Percentiles rank a stretch among this genome's conserved stretches.
Conservation (phyloP, 1,140 invertebrate species). For the Lordiphosa clarofinis region DNA sequence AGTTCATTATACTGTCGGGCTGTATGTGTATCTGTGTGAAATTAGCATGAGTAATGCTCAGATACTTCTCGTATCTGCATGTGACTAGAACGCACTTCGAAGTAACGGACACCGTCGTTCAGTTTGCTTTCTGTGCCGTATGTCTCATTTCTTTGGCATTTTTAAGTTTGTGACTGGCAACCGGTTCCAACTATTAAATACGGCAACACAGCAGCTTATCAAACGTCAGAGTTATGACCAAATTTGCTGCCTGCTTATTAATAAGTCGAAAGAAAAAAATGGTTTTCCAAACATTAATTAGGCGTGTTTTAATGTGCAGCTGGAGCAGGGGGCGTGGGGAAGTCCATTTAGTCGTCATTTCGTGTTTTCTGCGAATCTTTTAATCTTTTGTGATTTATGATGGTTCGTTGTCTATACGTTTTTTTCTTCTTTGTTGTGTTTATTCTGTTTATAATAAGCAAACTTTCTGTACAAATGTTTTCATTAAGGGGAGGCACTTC, state of each 20-base stretch:
- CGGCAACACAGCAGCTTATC: conserved; percentile 23
- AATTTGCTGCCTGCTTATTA: conserved; percentile 34
- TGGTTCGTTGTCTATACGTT: not conserved
- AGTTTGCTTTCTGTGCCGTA: conserved; percentile 24
- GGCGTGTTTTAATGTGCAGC: conserved; percentile 1
- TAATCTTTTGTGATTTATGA: conserved; percentile 32
- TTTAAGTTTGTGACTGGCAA: conserved; percentile 45
- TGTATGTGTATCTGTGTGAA: conserved; percentile 32
- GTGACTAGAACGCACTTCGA: conserved; percentile 37
- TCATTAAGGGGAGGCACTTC: conserved; percentile 18
- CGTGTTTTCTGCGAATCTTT: conserved; percentile 22
- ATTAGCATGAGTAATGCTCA: conserved; percentile 74
- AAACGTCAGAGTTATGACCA: conserved; percentile 39
- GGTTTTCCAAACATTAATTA: conserved; percentile 5
- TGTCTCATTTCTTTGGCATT: conserved; percentile 68
- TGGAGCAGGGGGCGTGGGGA: conserved; percentile 3
- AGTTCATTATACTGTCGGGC: conserved; percentile 62
- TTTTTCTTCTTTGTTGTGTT: conserved; percentile 1
- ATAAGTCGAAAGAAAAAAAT: conserved; percentile 19
- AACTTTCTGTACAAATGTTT: conserved; percentile 8
- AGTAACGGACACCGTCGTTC: conserved; percentile 40
- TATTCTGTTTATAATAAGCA: not conserved
- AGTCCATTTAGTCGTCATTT: conserved; percentile 18
- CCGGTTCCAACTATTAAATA: conserved; percentile 37
- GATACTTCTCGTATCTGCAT: conserved; percentile 44